A percentile compares a stretch with the other conserved stretches of the same genome.
phyloP scores from a whole-genome alignment of 2,888 invertebrate species.

The Dryocosmus kuriphilus region DNA sequence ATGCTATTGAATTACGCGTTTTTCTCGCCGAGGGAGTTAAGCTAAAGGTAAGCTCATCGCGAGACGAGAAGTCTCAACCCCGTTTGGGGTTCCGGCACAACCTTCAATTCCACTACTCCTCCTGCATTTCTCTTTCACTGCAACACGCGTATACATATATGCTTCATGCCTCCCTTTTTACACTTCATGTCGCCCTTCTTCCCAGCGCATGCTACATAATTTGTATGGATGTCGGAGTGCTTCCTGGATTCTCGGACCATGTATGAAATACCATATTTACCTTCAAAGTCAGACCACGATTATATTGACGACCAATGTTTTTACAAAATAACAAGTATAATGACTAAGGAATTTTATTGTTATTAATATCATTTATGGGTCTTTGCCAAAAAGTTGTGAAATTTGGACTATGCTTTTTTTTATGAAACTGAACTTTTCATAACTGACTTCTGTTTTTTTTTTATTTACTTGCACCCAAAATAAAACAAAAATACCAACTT shows the following conservation, averaged over 20 bases:
- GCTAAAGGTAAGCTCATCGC: neutral
- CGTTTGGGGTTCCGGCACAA: neutral
- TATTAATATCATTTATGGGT: too few relatives aligned
- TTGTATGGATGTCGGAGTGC: neutral
- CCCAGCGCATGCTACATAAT: constrained; percentile 1
- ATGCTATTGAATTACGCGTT: constrained; percentile 22
- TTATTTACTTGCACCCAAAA: too few relatives aligned
- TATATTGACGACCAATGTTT: neutral
- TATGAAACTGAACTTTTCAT: too few relatives aligned
- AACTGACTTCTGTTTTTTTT: too few relatives aligned
- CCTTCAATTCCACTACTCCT: neutral
- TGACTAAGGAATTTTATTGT: too few relatives aligned
- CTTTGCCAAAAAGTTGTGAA: too few relatives aligned
- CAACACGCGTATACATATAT: constrained; percentile 4
- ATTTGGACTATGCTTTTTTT: too few relatives aligned
- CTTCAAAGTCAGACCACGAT: neutral
- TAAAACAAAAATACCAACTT: too few relatives aligned
- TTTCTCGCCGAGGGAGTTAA: constrained; percentile 4
- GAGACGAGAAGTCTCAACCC: constrained; percentile 28
- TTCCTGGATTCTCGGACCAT: neutral
- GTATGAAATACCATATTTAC: constrained; percentile 26
- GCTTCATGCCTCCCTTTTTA: neutral
- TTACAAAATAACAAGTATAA: too few relatives aligned
- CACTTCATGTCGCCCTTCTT: constrained; percentile 28
- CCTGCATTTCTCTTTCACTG: neutral